Evolutionary conservation across 1,140 invertebrate genomes (phyloP), one percentile per base, ranked within the genome.

Genomic region (Ganaspis sp.): DNA sequence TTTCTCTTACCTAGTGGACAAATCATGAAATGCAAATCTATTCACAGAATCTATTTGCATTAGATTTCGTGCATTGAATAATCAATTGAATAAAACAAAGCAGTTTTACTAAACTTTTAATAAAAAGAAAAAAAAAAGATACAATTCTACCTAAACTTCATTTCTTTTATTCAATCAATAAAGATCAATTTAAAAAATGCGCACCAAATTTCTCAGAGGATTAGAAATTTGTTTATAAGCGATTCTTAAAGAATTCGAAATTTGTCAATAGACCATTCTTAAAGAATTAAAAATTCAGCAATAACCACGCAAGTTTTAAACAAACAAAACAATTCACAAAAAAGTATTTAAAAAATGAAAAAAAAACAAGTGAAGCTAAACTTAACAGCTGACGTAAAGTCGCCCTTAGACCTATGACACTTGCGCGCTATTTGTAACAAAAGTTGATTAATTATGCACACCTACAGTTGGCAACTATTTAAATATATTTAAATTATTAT

Each of bases 341-440:
- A 45, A 45, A 45, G 8, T 17, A 6, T 34, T 29, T 12, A 12
- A 8, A 64, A 29, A 64, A 29, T n/a, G 15, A 8, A 64, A 29
- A n/a, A 64, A 29, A n/a, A 64, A 58, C 23, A 58, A 58, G 54
- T 58, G 9, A 26, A 29, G 21, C 23, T 64, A 64, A 64, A 64
- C 58, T 64, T 64, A 64, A 64, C 58, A 64, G 58, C 15, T 29
- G 58, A 64, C 26, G 17, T 64, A 64, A 64, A n/a, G 58, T n/a
- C 12, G 11, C 12, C 58, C 58, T 64, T 64, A 64, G 15, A 64
- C 21, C 58, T 29, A 64, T 64, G 58, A 64, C 12, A 64, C 58
- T 34, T 64, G 12, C 21, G 23, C 58, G 15, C 58, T 64, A 34
- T 64, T 64, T 29, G 58, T 64, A 64, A 64, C 58, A 64, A 64